Evolutionary conservation across 2,888 invertebrate species (phyloP).

Genomic region (Melipona bicolor): DNA sequence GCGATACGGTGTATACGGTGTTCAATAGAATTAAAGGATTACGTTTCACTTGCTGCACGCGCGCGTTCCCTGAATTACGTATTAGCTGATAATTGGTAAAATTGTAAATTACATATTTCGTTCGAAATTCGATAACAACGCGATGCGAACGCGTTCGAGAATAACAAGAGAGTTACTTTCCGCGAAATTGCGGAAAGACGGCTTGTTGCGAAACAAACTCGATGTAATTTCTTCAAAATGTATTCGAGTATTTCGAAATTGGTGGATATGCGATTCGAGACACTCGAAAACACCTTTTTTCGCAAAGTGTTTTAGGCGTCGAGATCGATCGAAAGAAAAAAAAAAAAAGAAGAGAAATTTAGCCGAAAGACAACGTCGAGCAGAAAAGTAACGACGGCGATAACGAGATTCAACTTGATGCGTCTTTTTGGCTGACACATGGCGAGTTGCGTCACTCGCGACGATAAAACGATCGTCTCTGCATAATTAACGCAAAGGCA

Average conservation of each 20-base stretch:
- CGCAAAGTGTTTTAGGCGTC: too few relatives aligned
- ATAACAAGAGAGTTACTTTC: background rate
- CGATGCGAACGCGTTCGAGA: background rate
- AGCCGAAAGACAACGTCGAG: too few relatives aligned
- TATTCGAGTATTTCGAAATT: too few relatives aligned
- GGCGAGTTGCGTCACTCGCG: background rate
- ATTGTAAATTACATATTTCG: background rate
- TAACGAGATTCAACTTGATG: background rate
- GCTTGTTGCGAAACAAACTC: too few relatives aligned
- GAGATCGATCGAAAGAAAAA: background rate
- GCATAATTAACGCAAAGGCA: conserved; percentile 38
- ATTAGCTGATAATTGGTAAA: background rate
- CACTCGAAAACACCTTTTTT: too few relatives aligned
- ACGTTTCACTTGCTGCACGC: background rate
- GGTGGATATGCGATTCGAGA: too few relatives aligned
- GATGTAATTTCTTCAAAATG: too few relatives aligned
- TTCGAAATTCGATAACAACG: background rate
- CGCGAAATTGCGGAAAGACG: too few relatives aligned
- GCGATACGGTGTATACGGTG: background rate
- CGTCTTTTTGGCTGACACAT: conserved; percentile 8
- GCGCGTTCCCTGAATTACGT: background rate
- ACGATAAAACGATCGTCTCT: conserved; percentile 17
- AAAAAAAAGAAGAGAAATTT: too few relatives aligned
- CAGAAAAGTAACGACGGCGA: background rate
- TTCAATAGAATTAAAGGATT: conserved; percentile 16